Conservation (phyloP, 2,797 vertebrate species). For the Melanotaenia trifasciata region DNA sequence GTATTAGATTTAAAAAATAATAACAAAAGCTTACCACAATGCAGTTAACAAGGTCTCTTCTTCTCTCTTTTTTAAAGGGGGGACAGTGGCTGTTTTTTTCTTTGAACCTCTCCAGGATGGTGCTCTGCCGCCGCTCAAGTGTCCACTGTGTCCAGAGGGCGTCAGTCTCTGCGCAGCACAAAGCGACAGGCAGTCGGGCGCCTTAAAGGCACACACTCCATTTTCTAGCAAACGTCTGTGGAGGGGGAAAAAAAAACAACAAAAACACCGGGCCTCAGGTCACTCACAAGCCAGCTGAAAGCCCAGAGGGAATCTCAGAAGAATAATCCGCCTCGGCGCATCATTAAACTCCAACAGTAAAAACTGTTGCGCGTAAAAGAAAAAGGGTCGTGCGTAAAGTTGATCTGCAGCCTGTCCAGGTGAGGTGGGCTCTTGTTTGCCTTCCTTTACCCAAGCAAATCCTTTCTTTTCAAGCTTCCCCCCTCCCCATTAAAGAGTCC, state of each 20-base stretch:
- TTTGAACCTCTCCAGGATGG: constrained; percentile 74
- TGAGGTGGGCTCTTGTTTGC: constrained; percentile 19
- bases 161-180: constrained; percentile 78
- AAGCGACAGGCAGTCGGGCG: constrained; percentile 76
- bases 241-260: constrained; percentile 1
- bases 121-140: constrained; percentile 64
- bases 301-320: background rate
- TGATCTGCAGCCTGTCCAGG: constrained; percentile 2
- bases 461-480: constrained; percentile 24
- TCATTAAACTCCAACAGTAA: background rate
- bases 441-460: constrained; percentile 4
- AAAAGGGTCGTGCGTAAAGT: constrained; percentile 44
- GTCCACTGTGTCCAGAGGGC: constrained; percentile 80
- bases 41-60: constrained; percentile 19
- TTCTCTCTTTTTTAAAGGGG: background rate
- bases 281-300: constrained; percentile 13
- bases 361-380: constrained; percentile 42
- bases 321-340: background rate
- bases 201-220: constrained; percentile 84
- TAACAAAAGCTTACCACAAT: constrained; percentile 61
- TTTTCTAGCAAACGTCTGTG: constrained; percentile 53
- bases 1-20: background rate
- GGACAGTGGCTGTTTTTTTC: constrained; percentile 38
- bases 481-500: constrained; percentile 34
- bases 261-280: constrained; percentile 48